Percentiles rank a stretch among this genome's conserved stretches.
phyloP scores from a whole-genome alignment of 2,888 invertebrate species.

The Anodontia alba region DNA sequence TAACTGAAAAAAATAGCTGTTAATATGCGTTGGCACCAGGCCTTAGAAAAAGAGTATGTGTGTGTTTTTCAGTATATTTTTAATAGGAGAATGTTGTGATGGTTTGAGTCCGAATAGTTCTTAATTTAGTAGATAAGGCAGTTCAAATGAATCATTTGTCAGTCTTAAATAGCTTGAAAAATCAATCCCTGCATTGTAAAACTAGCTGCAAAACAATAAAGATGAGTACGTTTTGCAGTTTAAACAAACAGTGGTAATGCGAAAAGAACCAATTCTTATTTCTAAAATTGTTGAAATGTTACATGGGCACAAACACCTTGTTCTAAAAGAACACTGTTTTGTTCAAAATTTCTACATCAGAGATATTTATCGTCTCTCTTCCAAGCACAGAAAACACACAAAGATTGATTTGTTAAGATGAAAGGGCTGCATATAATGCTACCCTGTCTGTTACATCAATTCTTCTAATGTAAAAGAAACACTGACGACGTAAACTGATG shows the following conservation, averaged over 20 bases:
- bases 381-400: background rate
- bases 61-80: background rate
- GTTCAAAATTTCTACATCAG: too few species aligned
- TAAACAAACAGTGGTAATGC: background rate
- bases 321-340: too few species aligned
- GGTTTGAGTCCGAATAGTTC: too few species aligned
- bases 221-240: background rate
- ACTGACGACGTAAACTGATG: too few species aligned
- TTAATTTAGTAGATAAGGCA: background rate
- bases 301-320: background rate
- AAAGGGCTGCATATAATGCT: background rate
- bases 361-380: background rate
- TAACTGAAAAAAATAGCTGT: background rate
- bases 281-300: background rate
- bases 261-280: too few species aligned
- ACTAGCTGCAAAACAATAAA: slow-evolving; percentile 8
- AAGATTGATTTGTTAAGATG: background rate
- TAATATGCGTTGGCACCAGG: background rate
- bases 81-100: background rate
- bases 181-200: background rate
- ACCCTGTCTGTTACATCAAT: too few species aligned
- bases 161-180: background rate
- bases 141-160: background rate
- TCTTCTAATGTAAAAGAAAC: too few species aligned
- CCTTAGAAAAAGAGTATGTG: background rate